A percentile compares a stretch with the other conserved stretches of the same genome.
Conservation (phyloP, 2,888 invertebrate genomes). For the Thalpophila matura region DNA sequence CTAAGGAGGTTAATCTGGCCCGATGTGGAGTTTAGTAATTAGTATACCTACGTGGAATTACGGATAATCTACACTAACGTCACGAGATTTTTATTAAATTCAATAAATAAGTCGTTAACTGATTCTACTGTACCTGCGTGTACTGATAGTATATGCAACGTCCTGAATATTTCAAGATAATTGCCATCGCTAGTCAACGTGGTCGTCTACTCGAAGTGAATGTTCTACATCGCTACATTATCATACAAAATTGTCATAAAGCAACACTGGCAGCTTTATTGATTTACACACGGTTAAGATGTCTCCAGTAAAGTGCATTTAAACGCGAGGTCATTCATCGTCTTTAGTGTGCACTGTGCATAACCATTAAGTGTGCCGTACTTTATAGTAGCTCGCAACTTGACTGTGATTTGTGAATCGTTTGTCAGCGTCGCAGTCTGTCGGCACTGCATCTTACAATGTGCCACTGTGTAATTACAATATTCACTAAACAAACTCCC, state of each 20-base stretch:
- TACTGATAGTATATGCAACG: conserved; percentile 4
- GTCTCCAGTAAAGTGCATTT: conserved; percentile 57
- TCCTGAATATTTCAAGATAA: conserved; percentile 54
- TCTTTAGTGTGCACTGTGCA: conserved; percentile 49
- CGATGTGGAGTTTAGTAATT: conserved; percentile 68
- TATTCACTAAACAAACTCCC: conserved; percentile 49
- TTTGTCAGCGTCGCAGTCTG: conserved; percentile 49
- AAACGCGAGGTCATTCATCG: conserved; percentile 52
- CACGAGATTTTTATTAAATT: conserved; percentile 36
- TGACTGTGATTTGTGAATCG: conserved; percentile 61
- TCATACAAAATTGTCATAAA: conserved; percentile 33
- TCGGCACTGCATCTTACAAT: conserved; percentile 55
- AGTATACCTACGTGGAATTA: conserved; percentile 66
- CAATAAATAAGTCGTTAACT: conserved; percentile 24
- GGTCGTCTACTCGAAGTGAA: conserved; percentile 41
- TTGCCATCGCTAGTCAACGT: conserved; percentile 36
- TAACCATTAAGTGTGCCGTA: conserved; percentile 56
- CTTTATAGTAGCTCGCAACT: conserved; percentile 56
- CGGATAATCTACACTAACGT: conserved; percentile 66
- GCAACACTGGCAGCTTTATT: conserved; percentile 50
- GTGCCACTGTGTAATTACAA: conserved; percentile 54
- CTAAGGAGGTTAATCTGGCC: conserved; percentile 70
- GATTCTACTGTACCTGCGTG: not conserved
- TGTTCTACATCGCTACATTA: conserved; percentile 40
- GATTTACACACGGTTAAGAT: conserved; percentile 53